Evolutionary conservation across 1,140 invertebrate species (phyloP).

Genomic region (Musca vetustissima): DNA sequence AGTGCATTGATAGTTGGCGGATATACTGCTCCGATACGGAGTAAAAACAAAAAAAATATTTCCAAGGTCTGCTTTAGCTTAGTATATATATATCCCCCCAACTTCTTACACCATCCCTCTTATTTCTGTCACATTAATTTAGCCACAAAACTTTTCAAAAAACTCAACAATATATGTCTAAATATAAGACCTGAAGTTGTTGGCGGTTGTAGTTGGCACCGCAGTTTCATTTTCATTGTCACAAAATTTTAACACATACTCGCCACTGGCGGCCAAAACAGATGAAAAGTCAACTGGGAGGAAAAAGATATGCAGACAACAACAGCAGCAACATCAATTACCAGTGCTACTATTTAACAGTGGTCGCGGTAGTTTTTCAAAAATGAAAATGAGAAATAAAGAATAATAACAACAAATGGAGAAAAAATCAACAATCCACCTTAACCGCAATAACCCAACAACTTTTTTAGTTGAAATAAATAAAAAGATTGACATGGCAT

Average conservation of each 20-base stretch:
- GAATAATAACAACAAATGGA: not conserved
- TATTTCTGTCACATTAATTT: no score
- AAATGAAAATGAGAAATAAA: not conserved
- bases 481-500: slow-evolving; percentile 18
- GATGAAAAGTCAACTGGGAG: not conserved
- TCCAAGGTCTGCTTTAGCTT: no score
- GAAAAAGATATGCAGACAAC: not conserved
- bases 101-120: no score
- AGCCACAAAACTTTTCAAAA: no score
- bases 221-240: slow-evolving; percentile 18
- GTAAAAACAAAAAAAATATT: no score
- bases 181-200: no score
- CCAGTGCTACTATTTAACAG: not conserved
- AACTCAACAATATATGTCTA: no score
- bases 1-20: no score
- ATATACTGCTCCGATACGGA: no score
- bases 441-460: slow-evolving; percentile 17
- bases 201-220: not conserved
- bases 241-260: slow-evolving; percentile 18
- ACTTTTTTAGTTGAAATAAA: no score
- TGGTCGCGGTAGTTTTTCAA: slow-evolving; percentile 1
- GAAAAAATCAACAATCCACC: not conserved
- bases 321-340: not conserved
- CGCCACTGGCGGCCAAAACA: not conserved
- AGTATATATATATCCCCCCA: no score